These are phyloP conservation scores for Calonectris borealis DNA, from an alignment of 2,113 vertebrate genomes.

Conservation along the genomic window DNA sequence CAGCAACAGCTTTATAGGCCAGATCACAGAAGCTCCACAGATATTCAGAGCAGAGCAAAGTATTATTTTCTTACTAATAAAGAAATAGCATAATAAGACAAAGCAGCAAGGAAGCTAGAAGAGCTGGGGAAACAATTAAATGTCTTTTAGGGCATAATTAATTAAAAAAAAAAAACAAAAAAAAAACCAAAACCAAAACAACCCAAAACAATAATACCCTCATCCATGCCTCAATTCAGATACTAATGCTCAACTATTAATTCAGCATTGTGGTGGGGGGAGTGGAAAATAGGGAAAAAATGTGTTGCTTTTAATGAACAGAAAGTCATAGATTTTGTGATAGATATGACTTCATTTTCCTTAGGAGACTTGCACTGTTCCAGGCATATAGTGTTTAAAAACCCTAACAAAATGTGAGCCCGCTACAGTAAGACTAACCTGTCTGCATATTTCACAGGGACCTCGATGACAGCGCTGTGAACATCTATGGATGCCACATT, in stretches of 20 bases:
- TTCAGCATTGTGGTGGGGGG: neutral
- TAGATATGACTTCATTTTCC: neutral
- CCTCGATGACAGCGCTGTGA: slow-evolving; percentile 95
- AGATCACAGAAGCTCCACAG: neutral
- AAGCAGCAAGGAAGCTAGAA: neutral
- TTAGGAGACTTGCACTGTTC: neutral
- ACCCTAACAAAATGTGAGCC: neutral
- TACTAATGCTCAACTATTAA: neutral
- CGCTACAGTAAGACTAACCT: slow-evolving; percentile 75
- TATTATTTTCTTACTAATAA: neutral
- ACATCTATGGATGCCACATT: slow-evolving; percentile 91
- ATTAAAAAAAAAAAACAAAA: neutral
- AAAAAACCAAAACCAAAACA: neutral
- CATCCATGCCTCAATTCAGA: neutral
- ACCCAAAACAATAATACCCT: neutral
- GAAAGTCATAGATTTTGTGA: neutral
- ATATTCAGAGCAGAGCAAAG: neutral
- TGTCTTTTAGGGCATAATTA: neutral
- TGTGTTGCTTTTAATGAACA: neutral
- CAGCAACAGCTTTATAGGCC: neutral
- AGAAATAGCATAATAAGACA: neutral
- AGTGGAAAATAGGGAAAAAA: neutral
- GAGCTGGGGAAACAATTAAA: neutral
- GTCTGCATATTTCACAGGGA: slow-evolving; percentile 92
- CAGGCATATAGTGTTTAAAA: neutral